phyloP scores from a whole-genome alignment of 2,113 vertebrate genomes.

The Calidris pygmaea region DNA sequence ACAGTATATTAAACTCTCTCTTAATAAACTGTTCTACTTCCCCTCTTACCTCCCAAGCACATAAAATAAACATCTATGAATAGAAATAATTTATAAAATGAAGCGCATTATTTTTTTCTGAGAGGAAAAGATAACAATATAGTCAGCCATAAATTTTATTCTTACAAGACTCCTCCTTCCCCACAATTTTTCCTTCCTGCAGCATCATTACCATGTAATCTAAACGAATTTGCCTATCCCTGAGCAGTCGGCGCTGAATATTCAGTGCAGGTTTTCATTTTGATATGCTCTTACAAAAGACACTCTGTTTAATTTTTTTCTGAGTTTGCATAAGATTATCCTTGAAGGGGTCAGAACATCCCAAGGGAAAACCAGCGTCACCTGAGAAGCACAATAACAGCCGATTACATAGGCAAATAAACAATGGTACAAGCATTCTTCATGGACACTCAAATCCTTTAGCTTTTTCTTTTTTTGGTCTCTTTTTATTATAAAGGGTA shows the following conservation, averaged over 20 bases:
- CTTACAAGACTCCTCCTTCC: neutral
- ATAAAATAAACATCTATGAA: neutral
- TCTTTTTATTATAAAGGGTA: neutral
- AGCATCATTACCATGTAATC: neutral
- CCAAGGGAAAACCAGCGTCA: neutral
- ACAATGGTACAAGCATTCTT: neutral
- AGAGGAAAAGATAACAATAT: neutral
- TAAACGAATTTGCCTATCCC: neutral
- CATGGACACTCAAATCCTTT: neutral
- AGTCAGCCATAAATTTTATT: neutral
- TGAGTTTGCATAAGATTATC: neutral
- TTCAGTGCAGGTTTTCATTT: neutral
- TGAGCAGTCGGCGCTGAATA: neutral
- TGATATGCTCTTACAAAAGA: neutral
- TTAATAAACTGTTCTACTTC: neutral
- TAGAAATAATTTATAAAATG: neutral
- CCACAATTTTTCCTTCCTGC: neutral
- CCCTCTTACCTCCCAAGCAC: neutral
- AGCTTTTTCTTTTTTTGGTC: neutral
- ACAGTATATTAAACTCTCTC: neutral
- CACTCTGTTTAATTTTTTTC: neutral
- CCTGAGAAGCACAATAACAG: neutral
- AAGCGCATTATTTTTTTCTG: neutral
- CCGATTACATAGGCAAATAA: neutral
- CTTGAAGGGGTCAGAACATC: neutral